phyloP scores from a whole-genome alignment of 2,888 invertebrate genomes.

The Myathropa florea region DNA sequence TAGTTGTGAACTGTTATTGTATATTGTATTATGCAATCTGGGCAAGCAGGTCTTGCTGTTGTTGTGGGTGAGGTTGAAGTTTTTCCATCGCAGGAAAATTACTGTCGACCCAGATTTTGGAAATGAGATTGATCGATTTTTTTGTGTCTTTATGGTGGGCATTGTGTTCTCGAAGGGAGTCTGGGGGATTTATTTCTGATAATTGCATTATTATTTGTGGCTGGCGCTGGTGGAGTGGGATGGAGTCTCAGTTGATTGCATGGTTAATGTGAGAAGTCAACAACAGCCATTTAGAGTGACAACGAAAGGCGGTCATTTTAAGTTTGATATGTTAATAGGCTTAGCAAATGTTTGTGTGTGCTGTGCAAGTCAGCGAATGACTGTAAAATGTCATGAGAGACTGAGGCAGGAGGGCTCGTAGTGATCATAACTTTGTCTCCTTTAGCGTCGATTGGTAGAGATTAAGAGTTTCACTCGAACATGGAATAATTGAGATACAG shows the following conservation, averaged over 20 bases:
- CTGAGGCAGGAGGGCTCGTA: too few species aligned
- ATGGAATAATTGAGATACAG: too few species aligned
- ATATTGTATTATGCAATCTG: slow-evolving; percentile 46
- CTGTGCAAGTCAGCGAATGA: background rate
- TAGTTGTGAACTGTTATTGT: slow-evolving; percentile 67
- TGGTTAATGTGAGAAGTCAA: background rate
- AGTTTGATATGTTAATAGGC: background rate
- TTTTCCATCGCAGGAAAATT: slow-evolving; percentile 25
- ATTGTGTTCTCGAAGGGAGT: slow-evolving; percentile 26
- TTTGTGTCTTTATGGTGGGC: background rate
- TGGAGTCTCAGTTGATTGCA: background rate
- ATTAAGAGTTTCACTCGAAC: too few species aligned
- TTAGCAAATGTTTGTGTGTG: background rate
- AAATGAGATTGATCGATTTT: slow-evolving; percentile 55
- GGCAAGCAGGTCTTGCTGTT: background rate
- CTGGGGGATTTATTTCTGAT: background rate
- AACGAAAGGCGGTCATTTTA: background rate
- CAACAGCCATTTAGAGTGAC: background rate
- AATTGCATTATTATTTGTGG: slow-evolving; percentile 10
- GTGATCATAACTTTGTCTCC: too few species aligned
- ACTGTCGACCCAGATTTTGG: slow-evolving; percentile 46
- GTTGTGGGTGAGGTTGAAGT: slow-evolving; percentile 61
- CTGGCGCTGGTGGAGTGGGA: background rate
- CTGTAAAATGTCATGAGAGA: background rate
- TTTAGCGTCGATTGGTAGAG: too few species aligned